Conservation (phyloP, 2,797 vertebrate species). For the Kryptopterus vitreolus region DNA sequence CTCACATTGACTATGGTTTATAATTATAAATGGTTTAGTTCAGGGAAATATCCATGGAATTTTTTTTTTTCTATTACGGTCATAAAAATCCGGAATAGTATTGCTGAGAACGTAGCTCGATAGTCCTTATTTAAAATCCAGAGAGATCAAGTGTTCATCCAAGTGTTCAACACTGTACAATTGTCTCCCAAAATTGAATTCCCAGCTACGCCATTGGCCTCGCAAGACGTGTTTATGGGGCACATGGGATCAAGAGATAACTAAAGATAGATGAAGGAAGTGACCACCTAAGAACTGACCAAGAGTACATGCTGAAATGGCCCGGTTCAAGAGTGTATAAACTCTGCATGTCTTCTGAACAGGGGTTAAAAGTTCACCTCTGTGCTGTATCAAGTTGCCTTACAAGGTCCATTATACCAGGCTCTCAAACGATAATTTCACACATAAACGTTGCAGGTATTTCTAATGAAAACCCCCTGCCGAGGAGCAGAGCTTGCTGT, state of each 20-base stretch:
- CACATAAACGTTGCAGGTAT: conserved; percentile 29
- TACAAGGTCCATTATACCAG: conserved; percentile 15
- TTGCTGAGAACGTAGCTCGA: neutral
- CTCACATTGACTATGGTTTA: neutral
- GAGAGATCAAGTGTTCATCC: neutral
- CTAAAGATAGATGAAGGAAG: neutral
- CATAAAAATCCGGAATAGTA: neutral
- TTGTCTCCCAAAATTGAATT: neutral
- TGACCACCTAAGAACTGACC: neutral
- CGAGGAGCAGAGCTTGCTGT: neutral
- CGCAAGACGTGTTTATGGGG: neutral
- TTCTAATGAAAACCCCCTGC: conserved; percentile 24
- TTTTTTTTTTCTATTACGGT: neutral
- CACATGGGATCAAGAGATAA: neutral
- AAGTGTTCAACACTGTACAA: neutral
- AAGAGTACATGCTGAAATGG: neutral
- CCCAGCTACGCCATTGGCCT: neutral
- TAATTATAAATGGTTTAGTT: neutral
- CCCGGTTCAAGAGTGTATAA: neutral
- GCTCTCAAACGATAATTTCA: neutral
- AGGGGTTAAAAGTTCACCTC: conserved; percentile 9
- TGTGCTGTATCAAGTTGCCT: neutral
- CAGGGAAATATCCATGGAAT: neutral
- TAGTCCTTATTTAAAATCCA: neutral
- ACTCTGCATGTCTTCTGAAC: neutral